Conservation (phyloP, 2,888 invertebrate species). For the Pomacea canaliculata region DNA sequence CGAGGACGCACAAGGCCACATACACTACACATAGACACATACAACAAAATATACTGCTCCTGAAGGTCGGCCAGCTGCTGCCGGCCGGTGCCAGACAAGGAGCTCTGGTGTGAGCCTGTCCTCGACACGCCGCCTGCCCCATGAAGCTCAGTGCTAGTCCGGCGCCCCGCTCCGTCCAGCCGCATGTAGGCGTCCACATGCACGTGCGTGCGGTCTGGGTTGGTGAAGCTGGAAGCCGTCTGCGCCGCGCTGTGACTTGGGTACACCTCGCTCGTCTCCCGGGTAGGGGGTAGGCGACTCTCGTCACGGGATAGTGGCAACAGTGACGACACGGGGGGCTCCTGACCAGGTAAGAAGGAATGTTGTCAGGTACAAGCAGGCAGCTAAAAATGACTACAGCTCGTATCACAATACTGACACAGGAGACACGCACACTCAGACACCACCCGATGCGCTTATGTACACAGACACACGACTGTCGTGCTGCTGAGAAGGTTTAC, state of each 20-base stretch:
- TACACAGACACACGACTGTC: no score
- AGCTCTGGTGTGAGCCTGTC: conserved; percentile 10
- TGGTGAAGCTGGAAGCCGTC: not conserved
- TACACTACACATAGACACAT: conserved; percentile 49
- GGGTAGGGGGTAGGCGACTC: conserved; percentile 11
- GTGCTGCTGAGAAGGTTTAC: no score
- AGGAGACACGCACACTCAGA: not conserved
- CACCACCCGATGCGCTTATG: no score
- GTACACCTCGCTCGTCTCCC: conserved; percentile 5
- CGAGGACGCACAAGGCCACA: conserved; percentile 8
- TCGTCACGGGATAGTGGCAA: conserved; percentile 54
- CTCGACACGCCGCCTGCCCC: conserved; percentile 17
- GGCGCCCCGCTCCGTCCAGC: not conserved
- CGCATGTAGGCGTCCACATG: not conserved
- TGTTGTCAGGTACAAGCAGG: not conserved
- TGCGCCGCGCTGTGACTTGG: not conserved
- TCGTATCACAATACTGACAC: not conserved
- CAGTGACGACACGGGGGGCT: conserved; percentile 55
- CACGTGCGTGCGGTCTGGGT: not conserved
- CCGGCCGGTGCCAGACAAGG: conserved; percentile 32
- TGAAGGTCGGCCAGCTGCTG: conserved; percentile 47
- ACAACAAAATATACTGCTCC: conserved; percentile 53
- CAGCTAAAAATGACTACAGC: not conserved
- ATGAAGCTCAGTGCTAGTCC: conserved; percentile 21
- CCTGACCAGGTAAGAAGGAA: conserved; percentile 36